phyloP scores from a whole-genome alignment of 2,888 invertebrate genomes.

The Drosophila diplacantha region DNA sequence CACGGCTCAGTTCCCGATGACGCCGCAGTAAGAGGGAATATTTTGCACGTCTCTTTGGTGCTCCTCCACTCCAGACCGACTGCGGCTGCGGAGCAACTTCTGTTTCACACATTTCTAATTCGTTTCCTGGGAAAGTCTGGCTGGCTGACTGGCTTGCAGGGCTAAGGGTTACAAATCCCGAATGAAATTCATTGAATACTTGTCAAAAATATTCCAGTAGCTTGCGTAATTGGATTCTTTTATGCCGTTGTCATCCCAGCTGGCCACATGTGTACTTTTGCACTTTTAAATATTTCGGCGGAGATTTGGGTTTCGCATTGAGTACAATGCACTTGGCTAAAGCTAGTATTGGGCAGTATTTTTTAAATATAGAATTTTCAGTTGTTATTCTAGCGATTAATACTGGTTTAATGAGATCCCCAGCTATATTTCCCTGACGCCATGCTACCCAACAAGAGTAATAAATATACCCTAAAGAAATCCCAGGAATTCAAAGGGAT shows the following conservation, averaged over 20 bases:
- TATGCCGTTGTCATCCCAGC: conserved; percentile 14
- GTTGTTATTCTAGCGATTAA: neutral
- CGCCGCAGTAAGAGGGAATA: conserved; percentile 39
- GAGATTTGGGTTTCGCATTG: conserved; percentile 10
- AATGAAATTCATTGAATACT: conserved; percentile 72
- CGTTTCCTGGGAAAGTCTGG: conserved; percentile 45
- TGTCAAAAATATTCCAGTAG: conserved; percentile 66
- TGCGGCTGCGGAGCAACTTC: conserved; percentile 64
- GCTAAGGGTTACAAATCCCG: conserved; percentile 60
- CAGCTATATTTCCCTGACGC: neutral
- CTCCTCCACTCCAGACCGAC: conserved; percentile 39
- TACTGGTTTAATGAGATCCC: neutral
- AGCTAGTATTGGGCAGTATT: neutral
- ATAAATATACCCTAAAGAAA: neutral
- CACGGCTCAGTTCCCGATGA: conserved; percentile 56
- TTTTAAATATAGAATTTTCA: neutral
- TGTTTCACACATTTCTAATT: conserved; percentile 72
- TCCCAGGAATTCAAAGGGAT: neutral
- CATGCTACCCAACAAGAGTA: neutral
- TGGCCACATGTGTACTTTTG: conserved; percentile 65
- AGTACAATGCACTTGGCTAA: conserved; percentile 1
- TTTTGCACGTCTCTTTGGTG: conserved; percentile 40
- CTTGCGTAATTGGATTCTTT: conserved; percentile 64
- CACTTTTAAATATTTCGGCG: conserved; percentile 60
- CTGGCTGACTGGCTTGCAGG: conserved; percentile 16